Percentiles rank a stretch among this genome's conserved stretches.
Conservation (phyloP, 2,888 invertebrate genomes). For the Drosophila mayaguana region DNA sequence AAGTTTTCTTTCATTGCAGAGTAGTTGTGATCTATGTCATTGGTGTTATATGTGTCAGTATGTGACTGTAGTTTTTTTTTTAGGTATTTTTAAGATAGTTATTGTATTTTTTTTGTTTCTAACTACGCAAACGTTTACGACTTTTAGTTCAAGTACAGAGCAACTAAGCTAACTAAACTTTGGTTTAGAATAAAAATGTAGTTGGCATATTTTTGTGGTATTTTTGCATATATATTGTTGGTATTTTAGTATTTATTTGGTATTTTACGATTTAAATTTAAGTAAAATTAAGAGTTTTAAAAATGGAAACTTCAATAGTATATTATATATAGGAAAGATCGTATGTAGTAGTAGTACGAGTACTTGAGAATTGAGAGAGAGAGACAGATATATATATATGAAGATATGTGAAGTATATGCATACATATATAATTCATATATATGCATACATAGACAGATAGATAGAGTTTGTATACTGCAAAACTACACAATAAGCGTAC, state of each 20-base stretch:
- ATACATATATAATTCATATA: neutral
- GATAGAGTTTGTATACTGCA: slow-evolving; percentile 56
- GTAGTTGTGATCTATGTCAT: slow-evolving; percentile 2
- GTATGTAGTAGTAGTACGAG: slow-evolving; percentile 30
- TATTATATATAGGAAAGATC: slow-evolving; percentile 22
- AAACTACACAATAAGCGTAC: slow-evolving; percentile 77
- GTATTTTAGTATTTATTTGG: slow-evolving; percentile 23
- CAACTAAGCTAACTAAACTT: slow-evolving; percentile 62
- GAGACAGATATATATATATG: slow-evolving; percentile 44
- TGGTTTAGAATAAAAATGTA: slow-evolving; percentile 20
- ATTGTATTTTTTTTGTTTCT: slow-evolving; percentile 36
- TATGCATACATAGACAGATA: slow-evolving; percentile 32
- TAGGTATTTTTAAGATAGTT: slow-evolving; percentile 31
- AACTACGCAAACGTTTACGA: slow-evolving; percentile 61
- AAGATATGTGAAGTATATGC: slow-evolving; percentile 33
- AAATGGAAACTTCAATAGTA: slow-evolving; percentile 31
- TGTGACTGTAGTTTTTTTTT: slow-evolving; percentile 15
- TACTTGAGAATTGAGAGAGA: slow-evolving; percentile 18
- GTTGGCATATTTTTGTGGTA: neutral
- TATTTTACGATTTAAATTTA: slow-evolving; percentile 35
- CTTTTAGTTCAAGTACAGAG: slow-evolving; percentile 56
- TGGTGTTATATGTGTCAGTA: slow-evolving; percentile 13
- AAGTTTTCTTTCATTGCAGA: slow-evolving; percentile 21
- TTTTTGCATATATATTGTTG: slow-evolving; percentile 13
- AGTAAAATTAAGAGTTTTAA: slow-evolving; percentile 42